Conservation (phyloP, 2,797 vertebrate species). For the Sylvia borin region DNA sequence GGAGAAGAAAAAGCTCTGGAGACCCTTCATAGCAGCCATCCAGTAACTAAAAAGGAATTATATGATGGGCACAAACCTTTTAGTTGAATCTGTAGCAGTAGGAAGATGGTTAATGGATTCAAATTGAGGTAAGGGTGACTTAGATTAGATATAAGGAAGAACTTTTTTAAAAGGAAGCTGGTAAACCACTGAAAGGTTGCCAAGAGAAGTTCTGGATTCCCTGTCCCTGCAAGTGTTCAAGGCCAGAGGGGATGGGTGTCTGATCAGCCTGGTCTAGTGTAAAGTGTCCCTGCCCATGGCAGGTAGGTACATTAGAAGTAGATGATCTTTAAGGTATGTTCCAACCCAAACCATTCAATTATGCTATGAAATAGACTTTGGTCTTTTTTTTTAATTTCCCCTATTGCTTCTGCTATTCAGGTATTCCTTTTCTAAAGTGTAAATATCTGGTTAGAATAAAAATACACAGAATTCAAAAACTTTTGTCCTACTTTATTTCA, state of each 20-base stretch:
- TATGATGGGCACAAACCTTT: neutral
- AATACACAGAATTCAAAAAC: neutral
- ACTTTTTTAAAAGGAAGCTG: neutral
- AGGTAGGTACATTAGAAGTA: neutral
- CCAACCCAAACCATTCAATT: neutral
- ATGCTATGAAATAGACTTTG: neutral
- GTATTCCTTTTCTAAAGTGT: neutral
- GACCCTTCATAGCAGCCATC: neutral
- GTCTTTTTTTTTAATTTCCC: accelerated
- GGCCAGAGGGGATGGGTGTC: neutral
- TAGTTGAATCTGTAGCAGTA: neutral
- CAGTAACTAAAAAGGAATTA: neutral
- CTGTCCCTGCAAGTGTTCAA: neutral
- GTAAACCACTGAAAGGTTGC: neutral
- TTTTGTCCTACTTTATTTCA: neutral
- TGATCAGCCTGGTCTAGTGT: neutral
- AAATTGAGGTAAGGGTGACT: neutral
- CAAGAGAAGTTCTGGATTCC: neutral
- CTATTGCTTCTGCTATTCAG: neutral
- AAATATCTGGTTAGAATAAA: neutral
- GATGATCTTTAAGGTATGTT: neutral
- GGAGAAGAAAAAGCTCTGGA: neutral
- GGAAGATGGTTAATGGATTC: neutral
- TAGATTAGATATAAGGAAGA: neutral
- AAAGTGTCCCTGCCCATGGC: neutral